Base-by-base conservation (phyloP, 53 echinoderm and acorn worm genomes). In the Echinarachnius parma region DNA sequence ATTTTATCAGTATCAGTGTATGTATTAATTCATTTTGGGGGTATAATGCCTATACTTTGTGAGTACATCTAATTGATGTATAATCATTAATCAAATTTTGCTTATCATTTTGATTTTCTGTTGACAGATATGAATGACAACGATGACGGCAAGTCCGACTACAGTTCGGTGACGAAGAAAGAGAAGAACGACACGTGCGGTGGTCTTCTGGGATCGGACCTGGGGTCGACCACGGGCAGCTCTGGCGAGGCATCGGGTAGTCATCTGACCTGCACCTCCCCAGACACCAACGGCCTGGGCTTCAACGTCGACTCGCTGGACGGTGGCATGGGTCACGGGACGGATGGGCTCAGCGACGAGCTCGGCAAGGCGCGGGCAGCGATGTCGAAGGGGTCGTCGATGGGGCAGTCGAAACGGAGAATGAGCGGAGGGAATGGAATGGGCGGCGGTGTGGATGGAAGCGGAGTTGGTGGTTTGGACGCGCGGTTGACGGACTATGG, bases 401-500 rank as follows among this genome's bases (percentile, higher is more conserved):
- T 84, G 47, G 66, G 79, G 59, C 84, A 79, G 53, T 35, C 84
- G 48, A 89, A 84, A 48, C 42, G 84, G 34, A 76, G 89, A 25
- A 28, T 77, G 69, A 82, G 85, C 4, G 63, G 75, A 49, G 69
- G 75, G 48, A 62, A 75, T 59, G 74, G 81, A 16, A 77, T 75
- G 8, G 65, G 77, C 27, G 80, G 62, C 39, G 61, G 86, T 34
- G 78, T 44, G 23, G 87, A 84, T 0, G 92, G 84, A 50, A 68
- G 64, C 46, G 84, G 87, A 28, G 82, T 80, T 10, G 74, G 77
- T 72, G 76, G 78, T 45, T 80, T 65, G 44, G 81, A 81, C 44
- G 81, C 81, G 20, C 75, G 89, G 5, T 25, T 89, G 78, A 71
- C 81, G 23, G 85, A 85, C 49, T 89, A 80, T 47, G 34, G 74